Conservation (phyloP, 2,888 invertebrate genomes). For the Zhuqinia jingwanae region DNA sequence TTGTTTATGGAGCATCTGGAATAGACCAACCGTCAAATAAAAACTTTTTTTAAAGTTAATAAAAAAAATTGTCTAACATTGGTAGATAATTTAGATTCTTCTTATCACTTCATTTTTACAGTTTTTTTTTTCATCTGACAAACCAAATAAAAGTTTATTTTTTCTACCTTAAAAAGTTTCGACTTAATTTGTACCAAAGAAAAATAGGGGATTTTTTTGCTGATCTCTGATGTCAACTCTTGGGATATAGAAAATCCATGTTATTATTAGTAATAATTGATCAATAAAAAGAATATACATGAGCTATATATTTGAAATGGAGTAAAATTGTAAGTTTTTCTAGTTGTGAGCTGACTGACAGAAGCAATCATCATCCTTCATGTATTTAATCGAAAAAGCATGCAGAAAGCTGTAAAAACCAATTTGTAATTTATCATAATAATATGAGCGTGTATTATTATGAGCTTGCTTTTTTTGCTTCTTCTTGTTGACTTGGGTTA, state of each 20-base stretch:
- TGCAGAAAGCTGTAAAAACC: constrained; percentile 28
- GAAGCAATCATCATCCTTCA: constrained; percentile 33
- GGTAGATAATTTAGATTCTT: constrained; percentile 2
- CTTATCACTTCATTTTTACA: constrained; percentile 21
- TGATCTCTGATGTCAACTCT: constrained; percentile 8
- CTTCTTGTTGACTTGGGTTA: constrained; percentile 19
- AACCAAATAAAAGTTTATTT: constrained; percentile 22
- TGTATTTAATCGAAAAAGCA: constrained; percentile 26
- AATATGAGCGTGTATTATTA: background rate
- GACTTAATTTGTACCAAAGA: constrained; percentile 34
- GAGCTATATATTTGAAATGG: too few species aligned
- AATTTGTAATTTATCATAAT: constrained; percentile 45
- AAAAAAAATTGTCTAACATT: background rate
- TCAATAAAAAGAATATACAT: background rate
- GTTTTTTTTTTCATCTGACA: too few species aligned
- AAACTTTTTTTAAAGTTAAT: constrained; percentile 14
- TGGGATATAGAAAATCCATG: background rate
- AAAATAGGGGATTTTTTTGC: constrained; percentile 17
- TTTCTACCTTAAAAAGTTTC: constrained; percentile 2
- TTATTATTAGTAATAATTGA: constrained; percentile 26
- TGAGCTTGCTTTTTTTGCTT: background rate
- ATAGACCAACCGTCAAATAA: constrained; percentile 52
- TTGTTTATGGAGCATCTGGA: constrained; percentile 57
- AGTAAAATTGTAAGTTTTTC: background rate
- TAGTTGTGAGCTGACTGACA: background rate